Evolutionary conservation across 2,113 vertebrate species (phyloP), one percentile per base, ranked within the genome.

Genomic region (Vanacampus margaritifer): DNA sequence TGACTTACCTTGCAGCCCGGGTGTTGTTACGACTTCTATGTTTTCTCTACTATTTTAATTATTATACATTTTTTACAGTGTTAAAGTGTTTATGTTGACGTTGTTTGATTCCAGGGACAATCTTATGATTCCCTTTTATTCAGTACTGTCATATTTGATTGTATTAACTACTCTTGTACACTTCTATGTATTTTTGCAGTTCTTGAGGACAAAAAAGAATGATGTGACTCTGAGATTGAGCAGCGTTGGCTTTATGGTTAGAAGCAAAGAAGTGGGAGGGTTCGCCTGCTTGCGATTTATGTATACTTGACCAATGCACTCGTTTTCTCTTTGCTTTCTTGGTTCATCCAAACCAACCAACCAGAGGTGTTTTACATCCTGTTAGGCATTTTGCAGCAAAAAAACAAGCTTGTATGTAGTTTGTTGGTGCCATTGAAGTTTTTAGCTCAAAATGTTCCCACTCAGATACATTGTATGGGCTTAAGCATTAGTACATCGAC

Each of bases 141-240:
- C 82, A 86, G 87, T 90, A 89, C 89, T 89, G 89, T 91, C 79
- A 75, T 77, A 51, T 85, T 87, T 84, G 74, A 89, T 82, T 84
- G 80, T 83, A 82, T 87, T 79, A 87, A 86, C 83, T 89, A 86
- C 65, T 77, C 68, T 36, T 75, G 84, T 88, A 84, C 70, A 71
- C 51, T 84, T 84, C 79, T 76, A 82, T 73, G 75, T 88, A 78
- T 85, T 84, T 48, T 53, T 65, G 48, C 78, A 67, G 69, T 82
- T 79, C 67, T 60, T 71, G 67, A 32, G 23, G 73, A 73, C 76
- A 83, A 83, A 74, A 71, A 21, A 37, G 17, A 71, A 78, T 74
- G 46, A 48, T 21, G 19, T 48, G 2, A 7, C 6, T 86, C 13
- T 56, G 4, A 8, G 26, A 17, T 28, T 26, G 5, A 56, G 13